Evolutionary conservation across 2,888 invertebrate species (phyloP), one percentile per base, ranked within the genome.

Genomic region (Dromius quadrimaculatus): DNA sequence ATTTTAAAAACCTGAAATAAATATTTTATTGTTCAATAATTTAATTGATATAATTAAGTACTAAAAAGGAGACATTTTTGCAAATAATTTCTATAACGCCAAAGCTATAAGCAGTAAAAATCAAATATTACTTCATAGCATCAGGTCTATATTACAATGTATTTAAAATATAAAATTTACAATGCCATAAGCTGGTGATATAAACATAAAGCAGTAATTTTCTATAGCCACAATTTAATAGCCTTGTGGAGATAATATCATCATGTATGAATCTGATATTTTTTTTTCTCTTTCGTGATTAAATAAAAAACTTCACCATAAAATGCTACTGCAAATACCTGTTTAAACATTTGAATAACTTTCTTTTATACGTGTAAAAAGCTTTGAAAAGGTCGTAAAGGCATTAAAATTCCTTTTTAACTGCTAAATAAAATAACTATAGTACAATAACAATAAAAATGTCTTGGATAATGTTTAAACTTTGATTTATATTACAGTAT

Each of bases 321-420:
- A 54, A 54, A 47, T 23, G 50, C 50, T 54, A 54, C 50, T 54
- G 50, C 50, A 54, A 54, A 54, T 54, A 54, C 11, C n/a, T 47
- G 20, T 8, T 22, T 47, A 47, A 47, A 47, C 20, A 54, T 28
- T 28, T 54, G 23, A 54, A 54, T 54, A 54, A 23, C 50, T 54
- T 54, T 47, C 47, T 28, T 54, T 23, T 6, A 28, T 54, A 54
- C 28, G 13, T 28, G 50, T 11, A 54, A 54, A 54, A 54, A 59
- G 36, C 36, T 17, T 59, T 36, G 59, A 36, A 20, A 19, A 59
- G 36, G 36, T 11, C 20, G 50, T 36, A 59, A 59, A 59, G 36
- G 34, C 15, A 59, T 59, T 59, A 59, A 59, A 59, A 59, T 36
- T 59, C 59, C 36, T 59, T 34, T n/a, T 59, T 59, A 59, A 34